Base-by-base conservation (phyloP, 2,888 invertebrate species). In the Trichopria drosophilae region DNA sequence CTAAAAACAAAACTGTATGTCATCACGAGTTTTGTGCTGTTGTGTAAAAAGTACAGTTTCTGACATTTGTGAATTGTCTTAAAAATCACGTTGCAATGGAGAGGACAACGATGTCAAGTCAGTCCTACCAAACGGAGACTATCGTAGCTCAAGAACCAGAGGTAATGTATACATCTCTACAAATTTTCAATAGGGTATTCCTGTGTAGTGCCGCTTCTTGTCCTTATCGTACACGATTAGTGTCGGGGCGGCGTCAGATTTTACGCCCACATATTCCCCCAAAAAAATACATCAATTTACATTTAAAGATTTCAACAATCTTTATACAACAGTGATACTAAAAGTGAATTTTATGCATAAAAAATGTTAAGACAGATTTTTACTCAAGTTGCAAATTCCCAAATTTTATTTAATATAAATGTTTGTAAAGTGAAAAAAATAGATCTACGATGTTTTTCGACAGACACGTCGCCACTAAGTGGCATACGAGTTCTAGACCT, bases 401-500 rank as follows among this genome's bases (percentile, higher is more conserved):
- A n/a, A 39, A 16, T 42, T 7, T 18, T 22, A 18, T 24, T 4
- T 24, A 31, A 5, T n/a, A 4, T 26, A 19, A 37, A 32, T 18
- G 43, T 44, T n/a, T 29, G 31, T 10, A 6, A 6, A 13, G 6
- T 26, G 3, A 41, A 22, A 16, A 10, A 16, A 10, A 46, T 16
- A 22, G 6, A 19, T 12, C 12, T 37, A n/a, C n/a, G n/a, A n/a
- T n/a, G n/a, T n/a, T n/a, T n/a, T 34, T 6, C 36, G 26, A 40
- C 61, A 6, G 55, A 66, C 48, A 66, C 60, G 49, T 83, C 85
- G 50, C 85, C 90, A 13, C 73, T 92, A 31, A 78, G 79, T 48
- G 88, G 86, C 51, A 77, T 92, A 26, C 82, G 85, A 65, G 81
- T 93, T 10, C 73, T 93, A 53, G 93, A 93, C 77, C 73, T 93